A percentile compares a stretch with the other conserved stretches of the same genome.
Conservation (phyloP, 2,113 vertebrate genomes). For the Sinocyclocheilus anshuiensis region DNA sequence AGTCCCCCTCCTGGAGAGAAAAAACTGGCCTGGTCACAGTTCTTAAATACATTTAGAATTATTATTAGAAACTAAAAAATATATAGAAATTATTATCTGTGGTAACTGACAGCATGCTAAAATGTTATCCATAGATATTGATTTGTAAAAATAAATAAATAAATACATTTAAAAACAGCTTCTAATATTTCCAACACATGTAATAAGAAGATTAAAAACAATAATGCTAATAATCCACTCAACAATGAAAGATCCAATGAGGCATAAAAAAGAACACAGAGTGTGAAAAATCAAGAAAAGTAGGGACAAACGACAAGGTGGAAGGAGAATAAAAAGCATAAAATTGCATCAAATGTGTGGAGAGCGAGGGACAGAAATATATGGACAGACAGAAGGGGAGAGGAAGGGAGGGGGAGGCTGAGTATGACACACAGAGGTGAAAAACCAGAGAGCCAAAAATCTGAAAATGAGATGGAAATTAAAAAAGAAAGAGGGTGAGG, state of each 20-base stretch:
- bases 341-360: slow-evolving; percentile 3
- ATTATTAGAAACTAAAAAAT: not conserved
- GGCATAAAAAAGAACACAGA: not conserved
- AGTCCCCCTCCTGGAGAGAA: not conserved
- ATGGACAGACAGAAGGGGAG: not conserved
- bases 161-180: not conserved
- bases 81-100: not conserved
- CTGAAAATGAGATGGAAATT: slow-evolving; percentile 22
- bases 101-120: not conserved
- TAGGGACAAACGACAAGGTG: slow-evolving; percentile 28
- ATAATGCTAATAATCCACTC: not conserved
- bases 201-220: not conserved
- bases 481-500: slow-evolving; percentile 32
- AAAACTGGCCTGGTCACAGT: not conserved
- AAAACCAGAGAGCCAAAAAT: slow-evolving; percentile 17
- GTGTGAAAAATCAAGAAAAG: slow-evolving; percentile 35
- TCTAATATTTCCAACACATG: not conserved
- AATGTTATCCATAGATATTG: not conserved
- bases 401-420: not conserved
- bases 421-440: slow-evolving; percentile 19
- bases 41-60: not conserved
- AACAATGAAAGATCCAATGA: not conserved
- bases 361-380: slow-evolving; percentile 33
- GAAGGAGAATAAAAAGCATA: slow-evolving; percentile 15
- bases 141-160: not conserved